Percentiles rank a stretch among this genome's conserved stretches.
Evolutionary conservation across 2,113 vertebrate genomes (phyloP).

Genomic region (Laterallus jamaicensis): DNA sequence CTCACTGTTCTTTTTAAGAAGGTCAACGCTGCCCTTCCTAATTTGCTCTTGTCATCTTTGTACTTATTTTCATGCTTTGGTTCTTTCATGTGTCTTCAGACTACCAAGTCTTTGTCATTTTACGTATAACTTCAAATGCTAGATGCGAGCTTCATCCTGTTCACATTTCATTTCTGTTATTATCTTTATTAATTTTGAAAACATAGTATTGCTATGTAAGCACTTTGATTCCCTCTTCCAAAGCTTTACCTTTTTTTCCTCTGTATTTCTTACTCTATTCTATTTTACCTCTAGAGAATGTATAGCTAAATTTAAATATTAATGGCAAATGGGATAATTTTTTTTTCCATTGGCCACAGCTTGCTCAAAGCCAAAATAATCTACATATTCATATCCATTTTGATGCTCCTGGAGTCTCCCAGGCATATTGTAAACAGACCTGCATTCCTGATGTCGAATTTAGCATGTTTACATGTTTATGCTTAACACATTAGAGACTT

Average conservation of each 20-base stretch:
- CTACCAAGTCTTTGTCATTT: background rate
- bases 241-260: background rate
- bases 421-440: constrained; percentile 52
- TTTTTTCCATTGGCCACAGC: background rate
- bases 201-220: background rate
- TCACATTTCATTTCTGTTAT: background rate
- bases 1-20: background rate
- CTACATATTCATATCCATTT: constrained; percentile 72
- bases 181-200: background rate
- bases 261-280: background rate
- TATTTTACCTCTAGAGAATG: constrained; percentile 39
- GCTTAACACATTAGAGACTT: constrained; percentile 48
- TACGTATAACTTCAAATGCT: background rate
- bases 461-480: constrained; percentile 29
- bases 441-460: constrained; percentile 62
- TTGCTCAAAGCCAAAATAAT: constrained; percentile 61
- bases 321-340: constrained; percentile 30
- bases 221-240: background rate
- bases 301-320: constrained; percentile 59
- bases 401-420: constrained; percentile 54
- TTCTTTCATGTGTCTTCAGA: background rate
- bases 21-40: background rate
- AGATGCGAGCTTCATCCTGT: background rate
- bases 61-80: background rate
- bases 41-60: constrained; percentile 21